Evolutionary conservation across 2,888 invertebrate species (phyloP), one percentile per base, ranked within the genome.

Genomic region (Papilio elwesi): DNA sequence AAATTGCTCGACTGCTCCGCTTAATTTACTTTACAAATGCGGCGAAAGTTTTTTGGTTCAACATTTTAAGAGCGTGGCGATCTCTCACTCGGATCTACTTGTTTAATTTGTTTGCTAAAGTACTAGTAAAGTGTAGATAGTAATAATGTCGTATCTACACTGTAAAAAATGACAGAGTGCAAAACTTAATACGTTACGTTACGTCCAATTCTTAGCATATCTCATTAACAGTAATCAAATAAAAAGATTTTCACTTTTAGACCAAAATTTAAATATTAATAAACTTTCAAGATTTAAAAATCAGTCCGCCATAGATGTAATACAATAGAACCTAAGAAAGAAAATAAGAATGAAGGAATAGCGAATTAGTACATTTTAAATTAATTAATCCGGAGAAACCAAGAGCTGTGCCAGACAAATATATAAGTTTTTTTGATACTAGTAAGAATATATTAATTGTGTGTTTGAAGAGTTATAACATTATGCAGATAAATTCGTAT

Each of bases 1-100:
- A 90, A 91, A 90, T 91, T 87, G 82, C 85, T 85, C 80, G 79
- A 79, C 82, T 83, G 85, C 80, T 81, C 86, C 85, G 85, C 83
- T 87, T 90, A 86, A 90, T 89, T 89, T 87, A 87, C 84, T 88
- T 90, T 84, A 89, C 86, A 88, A 89, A 88, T 87, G 86, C 83
- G 85, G 85, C 84, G 82, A 84, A 88, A 86, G 85, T 85, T 87
- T 85, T 81, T 63, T 63, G 62, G 51, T 68, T 68, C 51, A 70
- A 74, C 74, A 43, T 67, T 70, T 74, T 65, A 69, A 66, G 43
- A 59, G 69, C 66, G 57, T 47, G 48, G 65, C 65, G 70, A 73
- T 70, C 66, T 66, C 62, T 65, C 57, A 69, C 57, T 70, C 26
- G 43, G 57, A 26, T 59, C 13, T 47, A 47, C n/a, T 59, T 53